Evolutionary conservation across 2,113 vertebrate genomes (phyloP).

Genomic region (Isichthys henryi): DNA sequence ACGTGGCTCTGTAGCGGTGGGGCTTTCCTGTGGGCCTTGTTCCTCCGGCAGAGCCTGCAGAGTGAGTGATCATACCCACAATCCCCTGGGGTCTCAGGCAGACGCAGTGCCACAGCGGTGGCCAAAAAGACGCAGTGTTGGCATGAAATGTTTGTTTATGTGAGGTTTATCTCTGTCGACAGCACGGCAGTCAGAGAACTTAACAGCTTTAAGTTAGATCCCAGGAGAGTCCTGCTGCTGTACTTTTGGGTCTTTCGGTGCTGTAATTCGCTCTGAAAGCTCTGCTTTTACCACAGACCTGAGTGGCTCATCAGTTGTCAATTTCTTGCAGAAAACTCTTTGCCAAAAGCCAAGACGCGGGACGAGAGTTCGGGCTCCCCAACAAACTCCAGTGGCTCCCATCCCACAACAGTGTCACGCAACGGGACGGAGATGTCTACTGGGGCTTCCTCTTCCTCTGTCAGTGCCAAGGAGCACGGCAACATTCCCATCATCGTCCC

Average conservation of each 20-base stretch:
- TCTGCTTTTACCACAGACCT: not conserved
- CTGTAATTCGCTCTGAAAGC: not conserved
- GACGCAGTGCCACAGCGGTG: not conserved
- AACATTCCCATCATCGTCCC: conserved; percentile 90
- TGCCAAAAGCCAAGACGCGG: conserved; percentile 86
- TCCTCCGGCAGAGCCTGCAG: not conserved
- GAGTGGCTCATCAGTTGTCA: not conserved
- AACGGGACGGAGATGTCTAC: conserved; percentile 81
- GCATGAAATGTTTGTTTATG: not conserved
- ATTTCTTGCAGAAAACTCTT: conserved; percentile 82
- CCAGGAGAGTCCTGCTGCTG: not conserved
- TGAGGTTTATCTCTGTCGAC: not conserved
- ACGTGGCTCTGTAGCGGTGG: not conserved
- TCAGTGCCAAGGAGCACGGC: conserved; percentile 85
- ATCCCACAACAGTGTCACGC: conserved; percentile 77
- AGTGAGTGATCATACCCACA: not conserved
- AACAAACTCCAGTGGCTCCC: conserved; percentile 79
- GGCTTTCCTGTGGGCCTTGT: not conserved
- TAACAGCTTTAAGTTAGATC: not conserved
- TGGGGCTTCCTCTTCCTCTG: conserved; percentile 78
- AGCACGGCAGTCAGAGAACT: not conserved
- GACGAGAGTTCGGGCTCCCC: conserved; percentile 84
- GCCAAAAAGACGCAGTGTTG: not conserved
- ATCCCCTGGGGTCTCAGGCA: not conserved
- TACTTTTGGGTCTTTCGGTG: not conserved